phyloP scores from a whole-genome alignment of 2,797 vertebrate species.

The Lacerta bilineata region DNA sequence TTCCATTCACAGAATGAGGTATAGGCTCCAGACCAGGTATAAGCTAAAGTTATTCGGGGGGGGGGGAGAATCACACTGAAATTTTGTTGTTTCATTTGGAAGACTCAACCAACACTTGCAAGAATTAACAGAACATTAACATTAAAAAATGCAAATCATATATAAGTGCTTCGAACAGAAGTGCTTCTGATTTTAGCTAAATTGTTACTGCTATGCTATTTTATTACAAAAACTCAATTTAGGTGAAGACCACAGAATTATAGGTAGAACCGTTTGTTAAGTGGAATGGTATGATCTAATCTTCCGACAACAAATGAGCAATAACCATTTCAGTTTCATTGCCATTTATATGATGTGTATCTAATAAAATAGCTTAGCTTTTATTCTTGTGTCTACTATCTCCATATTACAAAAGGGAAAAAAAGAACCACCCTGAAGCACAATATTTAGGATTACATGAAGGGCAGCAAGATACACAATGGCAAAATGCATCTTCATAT shows the following conservation, averaged over 20 bases:
- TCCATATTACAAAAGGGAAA: background rate
- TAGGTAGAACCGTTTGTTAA: background rate
- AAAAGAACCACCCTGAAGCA: background rate
- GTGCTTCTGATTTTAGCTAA: background rate
- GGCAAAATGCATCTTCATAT: background rate
- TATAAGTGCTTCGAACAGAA: background rate
- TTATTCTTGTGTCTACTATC: slow-evolving; percentile 28
- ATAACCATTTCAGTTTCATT: slow-evolving; percentile 37
- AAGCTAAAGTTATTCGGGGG: background rate
- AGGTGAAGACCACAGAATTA: slow-evolving; percentile 12
- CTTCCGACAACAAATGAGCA: slow-evolving; percentile 29
- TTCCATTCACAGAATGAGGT: background rate
- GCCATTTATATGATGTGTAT: slow-evolving; percentile 15
- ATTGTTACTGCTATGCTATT: background rate
- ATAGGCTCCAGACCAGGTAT: background rate
- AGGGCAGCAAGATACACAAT: slow-evolving; percentile 1
- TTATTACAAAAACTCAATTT: background rate
- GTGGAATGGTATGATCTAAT: background rate
- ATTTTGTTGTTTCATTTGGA: background rate
- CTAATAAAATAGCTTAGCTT: slow-evolving; percentile 14
- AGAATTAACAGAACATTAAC: background rate
- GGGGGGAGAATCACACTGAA: background rate
- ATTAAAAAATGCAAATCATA: background rate
- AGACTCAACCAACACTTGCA: slow-evolving; percentile 8
- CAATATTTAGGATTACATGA: slow-evolving; percentile 5